Evolutionary conservation across 1,140 invertebrate species (phyloP), one percentile per base, ranked within the genome.

Genomic region (Venustaconcha ellipsiformis): DNA sequence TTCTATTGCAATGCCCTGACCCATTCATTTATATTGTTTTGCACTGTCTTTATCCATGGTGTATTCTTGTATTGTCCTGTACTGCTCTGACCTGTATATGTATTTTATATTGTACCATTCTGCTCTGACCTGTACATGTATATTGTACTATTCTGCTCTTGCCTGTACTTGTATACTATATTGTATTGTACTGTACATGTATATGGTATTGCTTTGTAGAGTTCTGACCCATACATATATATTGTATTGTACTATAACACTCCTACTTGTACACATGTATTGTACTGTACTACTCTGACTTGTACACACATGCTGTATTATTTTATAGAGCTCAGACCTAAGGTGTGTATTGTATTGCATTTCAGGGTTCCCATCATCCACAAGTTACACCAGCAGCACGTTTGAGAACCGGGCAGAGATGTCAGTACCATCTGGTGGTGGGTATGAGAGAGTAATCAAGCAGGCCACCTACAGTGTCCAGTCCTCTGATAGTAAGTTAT

Each of bases 401-500:
- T 77, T 66, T 63, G 70, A 77, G 57, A 72, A 77, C 23, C 65
- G 72, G 48, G 56, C 62, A 23, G 63, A 70, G 70, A 77, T 70
- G 13, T 56, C 72, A 20, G 23, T 72, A 0, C 75, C 72, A 26
- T 70, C 75, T 20, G 72, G 70, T 8, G 70, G 75, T 3, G 30
- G 75, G 6, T 77, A 72, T 72, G 75, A 77, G 57, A 55, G 75
- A 59, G 75, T 72, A 56, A 70, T 77, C 57, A 77, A 77, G 57
- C 75, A 77, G 56, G 75, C 75, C 20, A 70, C 69, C 17, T 77
- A 77, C 65, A 77, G 75, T 67, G 64, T 77, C 12, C 75, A 77
- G 23, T 72, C 70, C 23, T 71, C 75, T 26, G 75, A 77, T 60
- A 77, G 75, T 77, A 72, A 71, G 67, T 74, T 18, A 6, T 48